Conservation (phyloP, 2,888 invertebrate genomes). For the Scaptomyza polygonia region DNA sequence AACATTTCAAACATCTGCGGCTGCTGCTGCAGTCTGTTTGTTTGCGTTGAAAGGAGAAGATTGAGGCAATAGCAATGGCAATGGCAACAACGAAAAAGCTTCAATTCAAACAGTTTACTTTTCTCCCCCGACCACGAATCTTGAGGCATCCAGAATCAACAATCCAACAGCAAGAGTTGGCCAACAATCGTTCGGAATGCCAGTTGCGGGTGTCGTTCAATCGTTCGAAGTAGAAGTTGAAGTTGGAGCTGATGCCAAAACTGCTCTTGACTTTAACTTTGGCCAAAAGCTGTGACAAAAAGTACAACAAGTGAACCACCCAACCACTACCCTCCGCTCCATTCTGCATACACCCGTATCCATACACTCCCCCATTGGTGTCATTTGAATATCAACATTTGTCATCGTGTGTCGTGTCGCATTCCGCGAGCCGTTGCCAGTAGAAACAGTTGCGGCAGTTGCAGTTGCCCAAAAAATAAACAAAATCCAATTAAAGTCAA, state of each 20-base stretch:
- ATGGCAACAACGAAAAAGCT: constrained; percentile 10
- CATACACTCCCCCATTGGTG: constrained; percentile 57
- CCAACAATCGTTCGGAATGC: constrained; percentile 74
- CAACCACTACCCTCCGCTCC: constrained; percentile 17
- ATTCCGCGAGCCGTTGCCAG: constrained; percentile 66
- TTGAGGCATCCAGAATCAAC: constrained; percentile 36
- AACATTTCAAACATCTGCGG: constrained; percentile 72
- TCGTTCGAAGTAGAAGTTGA: constrained; percentile 9
- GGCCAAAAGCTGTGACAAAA: constrained; percentile 57
- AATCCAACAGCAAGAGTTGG: constrained; percentile 51
- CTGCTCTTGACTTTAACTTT: constrained; percentile 12
- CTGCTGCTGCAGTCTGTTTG: constrained; percentile 32
- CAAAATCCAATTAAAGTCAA: constrained; percentile 78
- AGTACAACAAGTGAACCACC: constrained; percentile 48
- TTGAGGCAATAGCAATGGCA: constrained; percentile 17
- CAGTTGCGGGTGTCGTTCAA: constrained; percentile 66
- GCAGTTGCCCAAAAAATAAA: constrained; percentile 72
- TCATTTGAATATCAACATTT: constrained; percentile 80
- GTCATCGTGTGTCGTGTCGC: constrained; percentile 79
- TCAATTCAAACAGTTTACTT: constrained; percentile 61
- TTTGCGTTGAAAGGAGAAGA: constrained; percentile 50
- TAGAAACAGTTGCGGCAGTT: constrained; percentile 24
- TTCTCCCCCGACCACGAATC: constrained; percentile 60
- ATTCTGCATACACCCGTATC: constrained; percentile 33
- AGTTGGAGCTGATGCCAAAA: constrained; percentile 21